Percentiles rank a stretch among this genome's conserved stretches.
These are phyloP conservation scores for Sesia apiformis DNA, from an alignment of 2,888 invertebrate species.

Conservation along the genomic window DNA sequence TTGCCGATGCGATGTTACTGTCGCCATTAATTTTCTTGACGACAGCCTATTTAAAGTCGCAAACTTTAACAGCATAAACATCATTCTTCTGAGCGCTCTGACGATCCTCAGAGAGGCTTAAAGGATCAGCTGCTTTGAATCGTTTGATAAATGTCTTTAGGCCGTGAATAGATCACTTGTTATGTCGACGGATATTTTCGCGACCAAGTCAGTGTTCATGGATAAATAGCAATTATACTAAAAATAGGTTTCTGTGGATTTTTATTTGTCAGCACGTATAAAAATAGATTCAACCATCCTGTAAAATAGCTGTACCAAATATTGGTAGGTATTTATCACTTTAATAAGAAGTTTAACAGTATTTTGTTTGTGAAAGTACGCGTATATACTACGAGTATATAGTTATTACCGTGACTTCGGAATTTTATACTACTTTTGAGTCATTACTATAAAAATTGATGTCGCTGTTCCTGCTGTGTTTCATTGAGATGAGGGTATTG, in stretches of 20 bases:
- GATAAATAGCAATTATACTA: no score
- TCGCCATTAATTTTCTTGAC: slow-evolving; percentile 46
- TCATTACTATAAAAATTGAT: slow-evolving; percentile 1
- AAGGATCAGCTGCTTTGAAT: slow-evolving; percentile 39
- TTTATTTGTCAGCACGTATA: no score
- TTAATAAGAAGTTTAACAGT: no score
- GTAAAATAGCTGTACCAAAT: no score
- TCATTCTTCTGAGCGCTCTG: slow-evolving; percentile 33
- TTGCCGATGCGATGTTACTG: slow-evolving; percentile 30
- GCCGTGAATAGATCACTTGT: slow-evolving; percentile 13
- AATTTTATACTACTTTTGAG: neutral
- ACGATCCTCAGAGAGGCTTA: slow-evolving; percentile 27
- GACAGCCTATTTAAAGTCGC: slow-evolving; percentile 37
- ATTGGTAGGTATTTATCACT: no score
- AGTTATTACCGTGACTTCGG: neutral
- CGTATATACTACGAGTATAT: no score
- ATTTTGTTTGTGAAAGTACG: no score
- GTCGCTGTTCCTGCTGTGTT: neutral
- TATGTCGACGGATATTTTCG: slow-evolving; percentile 6
- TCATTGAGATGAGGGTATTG: neutral
- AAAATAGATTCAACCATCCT: no score
- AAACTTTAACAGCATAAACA: slow-evolving; percentile 37
- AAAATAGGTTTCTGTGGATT: no score
- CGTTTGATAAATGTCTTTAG: slow-evolving; percentile 39
- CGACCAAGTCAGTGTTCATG: neutral